These are phyloP conservation scores for Hermaeophaga mercurialis DNA, from an alignment of 2,888 invertebrate species.

Conservation along the genomic window DNA sequence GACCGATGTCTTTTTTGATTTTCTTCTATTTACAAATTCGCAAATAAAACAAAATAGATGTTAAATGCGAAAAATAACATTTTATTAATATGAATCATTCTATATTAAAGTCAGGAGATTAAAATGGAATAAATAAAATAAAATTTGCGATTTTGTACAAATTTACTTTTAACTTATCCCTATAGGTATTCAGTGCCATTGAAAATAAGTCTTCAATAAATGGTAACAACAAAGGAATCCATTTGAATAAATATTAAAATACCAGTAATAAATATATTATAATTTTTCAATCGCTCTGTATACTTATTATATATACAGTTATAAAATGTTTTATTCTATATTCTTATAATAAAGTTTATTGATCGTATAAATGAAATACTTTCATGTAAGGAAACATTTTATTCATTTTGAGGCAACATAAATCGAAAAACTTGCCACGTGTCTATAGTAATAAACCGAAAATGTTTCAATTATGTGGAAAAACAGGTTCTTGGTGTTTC, in stretches of 20 bases:
- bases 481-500: too few relatives aligned
- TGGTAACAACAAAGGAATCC: constrained; percentile 38
- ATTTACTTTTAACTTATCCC: constrained; percentile 22
- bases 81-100: too few relatives aligned
- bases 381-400: constrained; percentile 30
- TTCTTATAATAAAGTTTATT: constrained; percentile 36
- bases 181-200: constrained; percentile 33
- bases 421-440: too few relatives aligned
- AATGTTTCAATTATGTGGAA: too few relatives aligned
- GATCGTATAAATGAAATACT: constrained; percentile 37
- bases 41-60: too few relatives aligned
- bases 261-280: constrained; percentile 29
- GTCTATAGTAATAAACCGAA: too few relatives aligned
- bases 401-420: background rate
- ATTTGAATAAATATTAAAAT: constrained; percentile 34
- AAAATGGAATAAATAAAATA: background rate
- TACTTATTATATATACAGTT: constrained; percentile 40
- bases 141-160: constrained; percentile 2
- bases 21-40: constrained; percentile 5
- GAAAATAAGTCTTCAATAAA: constrained; percentile 26
- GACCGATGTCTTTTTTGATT: background rate
- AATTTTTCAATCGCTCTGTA: constrained; percentile 33
- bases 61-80: background rate
- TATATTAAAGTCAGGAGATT: too few relatives aligned
- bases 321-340: constrained; percentile 38